Conservation (phyloP, 2,113 vertebrate species). For the Gadus chalcogrammus region DNA sequence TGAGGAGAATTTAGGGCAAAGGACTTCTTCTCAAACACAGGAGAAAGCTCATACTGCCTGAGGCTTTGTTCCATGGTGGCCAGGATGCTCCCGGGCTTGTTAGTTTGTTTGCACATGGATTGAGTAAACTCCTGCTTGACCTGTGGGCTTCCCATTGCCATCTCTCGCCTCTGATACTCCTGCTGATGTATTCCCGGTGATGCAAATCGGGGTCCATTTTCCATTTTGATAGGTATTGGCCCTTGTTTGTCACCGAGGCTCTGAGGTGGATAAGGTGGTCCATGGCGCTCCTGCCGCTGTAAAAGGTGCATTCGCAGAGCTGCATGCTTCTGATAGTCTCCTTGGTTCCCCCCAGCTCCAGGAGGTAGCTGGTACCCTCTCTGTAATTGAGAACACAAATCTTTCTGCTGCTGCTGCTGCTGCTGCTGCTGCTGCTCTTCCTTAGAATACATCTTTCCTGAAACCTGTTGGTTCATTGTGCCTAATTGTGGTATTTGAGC, state of each 20-base stretch:
- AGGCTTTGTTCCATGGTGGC: conserved; percentile 94
- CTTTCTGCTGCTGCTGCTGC: background rate
- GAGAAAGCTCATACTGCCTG: conserved; percentile 86
- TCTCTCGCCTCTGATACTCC: conserved; percentile 59
- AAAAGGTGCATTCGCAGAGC: conserved; percentile 87
- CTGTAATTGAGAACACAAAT: conserved; percentile 61
- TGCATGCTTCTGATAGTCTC: conserved; percentile 83
- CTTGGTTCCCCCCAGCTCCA: conserved; percentile 57
- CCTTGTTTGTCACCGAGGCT: conserved; percentile 63
- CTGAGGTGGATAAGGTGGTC: conserved; percentile 65
- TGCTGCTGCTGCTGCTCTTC: conserved; percentile 53
- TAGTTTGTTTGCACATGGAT: conserved; percentile 65
- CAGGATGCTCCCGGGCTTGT: conserved; percentile 81
- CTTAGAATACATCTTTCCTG: conserved; percentile 63
- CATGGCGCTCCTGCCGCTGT: conserved; percentile 84
- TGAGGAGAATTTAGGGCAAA: conserved; percentile 81
- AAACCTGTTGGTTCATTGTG: conserved; percentile 49
- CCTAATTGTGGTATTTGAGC: conserved; percentile 59
- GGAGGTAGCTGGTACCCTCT: conserved; percentile 69
- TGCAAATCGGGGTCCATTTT: conserved; percentile 74
- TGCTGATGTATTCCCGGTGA: conserved; percentile 56
- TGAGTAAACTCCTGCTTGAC: conserved; percentile 84
- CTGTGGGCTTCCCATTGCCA: conserved; percentile 62
- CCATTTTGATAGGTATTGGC: conserved; percentile 76
- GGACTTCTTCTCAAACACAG: conserved; percentile 86